Percentiles rank a stretch among this genome's conserved stretches.
These are phyloP conservation scores for Sepiola atlantica DNA, from an alignment of 2,888 invertebrate genomes.

Conservation along the genomic window DNA sequence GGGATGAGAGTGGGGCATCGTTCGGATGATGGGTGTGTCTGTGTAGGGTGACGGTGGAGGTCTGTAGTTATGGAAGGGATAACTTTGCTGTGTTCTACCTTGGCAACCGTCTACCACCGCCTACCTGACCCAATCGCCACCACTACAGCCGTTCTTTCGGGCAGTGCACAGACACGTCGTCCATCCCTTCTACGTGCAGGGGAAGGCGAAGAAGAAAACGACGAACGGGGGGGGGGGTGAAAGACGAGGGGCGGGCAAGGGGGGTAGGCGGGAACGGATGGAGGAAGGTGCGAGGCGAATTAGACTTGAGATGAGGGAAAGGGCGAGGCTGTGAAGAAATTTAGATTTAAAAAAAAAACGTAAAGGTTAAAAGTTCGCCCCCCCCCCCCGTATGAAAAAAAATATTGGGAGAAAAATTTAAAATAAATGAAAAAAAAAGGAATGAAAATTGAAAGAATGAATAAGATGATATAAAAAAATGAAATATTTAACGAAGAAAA, in stretches of 20 bases:
- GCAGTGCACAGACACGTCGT: background rate
- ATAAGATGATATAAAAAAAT: background rate
- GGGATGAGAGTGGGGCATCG: too few species aligned
- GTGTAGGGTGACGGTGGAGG: background rate
- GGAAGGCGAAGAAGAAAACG: background rate
- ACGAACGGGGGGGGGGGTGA: background rate
- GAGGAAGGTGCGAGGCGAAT: too few species aligned
- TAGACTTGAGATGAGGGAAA: background rate
- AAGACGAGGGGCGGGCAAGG: background rate
- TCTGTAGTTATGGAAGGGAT: background rate
- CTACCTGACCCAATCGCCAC: slow-evolving; percentile 5
- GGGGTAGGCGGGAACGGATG: background rate
- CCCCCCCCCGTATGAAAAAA: too few species aligned
- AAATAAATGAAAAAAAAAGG: background rate
- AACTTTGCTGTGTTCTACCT: slow-evolving; percentile 19
- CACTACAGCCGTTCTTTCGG: background rate
- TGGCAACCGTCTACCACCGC: background rate
- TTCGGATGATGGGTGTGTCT: background rate
- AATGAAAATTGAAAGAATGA: background rate
- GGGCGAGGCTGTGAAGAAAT: background rate
- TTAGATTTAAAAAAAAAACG: too few species aligned
- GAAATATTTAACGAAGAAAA: background rate
- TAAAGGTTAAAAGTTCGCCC: too few species aligned
- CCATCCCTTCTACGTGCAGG: background rate
- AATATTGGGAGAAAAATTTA: too few species aligned